Evolutionary conservation across 1,140 invertebrate species (phyloP).

Genomic region (Cyrtorhinus lividipennis): DNA sequence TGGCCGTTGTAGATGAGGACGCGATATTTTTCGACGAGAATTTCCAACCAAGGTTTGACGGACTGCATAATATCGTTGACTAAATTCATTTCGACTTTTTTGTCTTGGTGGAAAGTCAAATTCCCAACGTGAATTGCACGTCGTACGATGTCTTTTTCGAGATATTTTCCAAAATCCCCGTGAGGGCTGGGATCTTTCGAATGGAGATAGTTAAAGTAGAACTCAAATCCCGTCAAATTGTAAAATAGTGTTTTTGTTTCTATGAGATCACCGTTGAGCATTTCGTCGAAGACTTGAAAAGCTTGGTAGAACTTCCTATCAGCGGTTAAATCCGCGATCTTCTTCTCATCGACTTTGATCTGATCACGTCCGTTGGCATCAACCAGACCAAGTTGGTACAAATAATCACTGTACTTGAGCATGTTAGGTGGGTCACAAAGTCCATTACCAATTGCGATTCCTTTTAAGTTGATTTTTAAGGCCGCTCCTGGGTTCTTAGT

Average conservation of each 20-base stretch:
- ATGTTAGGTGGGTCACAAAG: conserved; percentile 65
- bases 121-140: conserved; percentile 72
- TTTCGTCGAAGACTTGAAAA: conserved; percentile 15
- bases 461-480: conserved; percentile 44
- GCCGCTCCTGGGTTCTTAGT: conserved; percentile 43
- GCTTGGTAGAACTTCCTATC: conserved; percentile 18
- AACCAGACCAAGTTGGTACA: conserved; percentile 54
- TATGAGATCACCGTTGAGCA: conserved; percentile 20
- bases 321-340: conserved; percentile 15
- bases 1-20: conserved; percentile 60
- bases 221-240: conserved; percentile 61
- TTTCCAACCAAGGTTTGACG: conserved; percentile 55
- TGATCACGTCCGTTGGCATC: conserved; percentile 30
- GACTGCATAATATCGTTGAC: conserved; percentile 70
- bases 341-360: conserved; percentile 11
- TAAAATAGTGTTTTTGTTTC: conserved; percentile 36
- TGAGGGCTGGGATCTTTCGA: neutral
- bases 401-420: conserved; percentile 61
- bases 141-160: conserved; percentile 43
- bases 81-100: conserved; percentile 49
- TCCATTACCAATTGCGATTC: conserved; percentile 73
- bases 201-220: conserved; percentile 66
- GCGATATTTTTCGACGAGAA: conserved; percentile 49
- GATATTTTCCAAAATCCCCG: conserved; percentile 35
- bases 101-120: conserved; percentile 31